Evolutionary conservation across 2,797 vertebrate genomes (phyloP).

Genomic region (Dendrocincla fuliginosa): DNA sequence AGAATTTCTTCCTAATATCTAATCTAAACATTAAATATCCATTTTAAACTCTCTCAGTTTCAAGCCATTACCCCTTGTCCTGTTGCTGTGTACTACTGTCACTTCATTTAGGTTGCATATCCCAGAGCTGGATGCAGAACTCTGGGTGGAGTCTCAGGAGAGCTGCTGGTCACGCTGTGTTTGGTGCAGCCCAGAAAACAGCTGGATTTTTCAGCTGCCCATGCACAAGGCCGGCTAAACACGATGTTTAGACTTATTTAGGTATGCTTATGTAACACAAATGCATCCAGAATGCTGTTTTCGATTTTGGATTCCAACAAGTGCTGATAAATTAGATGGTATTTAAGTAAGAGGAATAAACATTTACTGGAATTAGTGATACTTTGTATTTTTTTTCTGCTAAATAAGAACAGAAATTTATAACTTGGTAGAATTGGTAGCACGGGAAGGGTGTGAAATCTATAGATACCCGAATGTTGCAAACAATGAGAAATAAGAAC

Average conservation of each 20-base stretch:
- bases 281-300: neutral
- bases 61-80: neutral
- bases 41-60: neutral
- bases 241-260: neutral
- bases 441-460: neutral
- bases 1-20: neutral
- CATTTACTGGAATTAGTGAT: neutral
- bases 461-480: neutral
- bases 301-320: neutral
- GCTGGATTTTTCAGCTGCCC: neutral
- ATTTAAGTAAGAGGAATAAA: neutral
- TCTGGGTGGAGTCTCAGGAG: neutral
- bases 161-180: neutral
- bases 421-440: neutral
- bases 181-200: neutral
- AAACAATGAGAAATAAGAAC: neutral
- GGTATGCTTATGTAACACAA: neutral
- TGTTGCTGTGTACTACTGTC: accelerated
- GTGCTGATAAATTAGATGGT: neutral
- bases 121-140: neutral
- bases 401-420: neutral
- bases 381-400: neutral
- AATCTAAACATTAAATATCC: neutral
- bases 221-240: accelerated
- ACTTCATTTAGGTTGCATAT: neutral